Base-by-base conservation (phyloP, 2,888 invertebrate genomes). In the Aproaerema taeniolella region DNA sequence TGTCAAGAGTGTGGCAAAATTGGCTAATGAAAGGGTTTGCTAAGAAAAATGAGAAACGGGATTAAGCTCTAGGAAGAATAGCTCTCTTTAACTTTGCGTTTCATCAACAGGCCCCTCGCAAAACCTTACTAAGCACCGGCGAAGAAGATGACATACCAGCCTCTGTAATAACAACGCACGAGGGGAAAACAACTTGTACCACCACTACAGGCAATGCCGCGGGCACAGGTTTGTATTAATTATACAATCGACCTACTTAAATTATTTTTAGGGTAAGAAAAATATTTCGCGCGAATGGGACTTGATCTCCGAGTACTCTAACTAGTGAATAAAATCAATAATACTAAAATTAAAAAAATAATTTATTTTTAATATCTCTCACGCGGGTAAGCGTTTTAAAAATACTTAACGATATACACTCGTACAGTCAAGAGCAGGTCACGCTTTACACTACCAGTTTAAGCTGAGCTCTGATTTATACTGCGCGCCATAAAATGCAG, bases 131-230 rank as follows among this genome's bases (percentile, higher is more conserved):
- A 10, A 47, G 69, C 1, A 65, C 68, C 29, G 68, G 67, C 1
- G 42, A 70, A 1, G 79, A 79, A 24, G 80, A 79, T 25, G 78
- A 78, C 0, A 74, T 78, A 1, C 76, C 79, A 0, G 66, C 72
- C 1, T 64, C 63, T 1, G 59, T 72, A 3, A 73, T 74, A 34
- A 49, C 67, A 2, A 53, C 68, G 1, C 59, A 59, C 10, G 71
- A 71, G 9, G 43, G 8, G 5, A 20, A 20, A 20, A 8, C 20
- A 6, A 20, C 20, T 8, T 20, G 15, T 13, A 7, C 26, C 10
- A 15, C 35, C 16, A 13, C 10, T 1, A 14, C 35, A 6, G 35
- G 35, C 26, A 20, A 20, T 4, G 8, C 8, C n/a, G n/a, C n/a
- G n/a, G n/a, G n/a, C n/a, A n/a, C n/a, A n/a, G n/a, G n/a, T n/a